Percentiles rank a stretch among this genome's conserved stretches.
These are phyloP conservation scores for Nasonia oneida DNA, from an alignment of 2,888 invertebrate species.

Conservation along the genomic window DNA sequence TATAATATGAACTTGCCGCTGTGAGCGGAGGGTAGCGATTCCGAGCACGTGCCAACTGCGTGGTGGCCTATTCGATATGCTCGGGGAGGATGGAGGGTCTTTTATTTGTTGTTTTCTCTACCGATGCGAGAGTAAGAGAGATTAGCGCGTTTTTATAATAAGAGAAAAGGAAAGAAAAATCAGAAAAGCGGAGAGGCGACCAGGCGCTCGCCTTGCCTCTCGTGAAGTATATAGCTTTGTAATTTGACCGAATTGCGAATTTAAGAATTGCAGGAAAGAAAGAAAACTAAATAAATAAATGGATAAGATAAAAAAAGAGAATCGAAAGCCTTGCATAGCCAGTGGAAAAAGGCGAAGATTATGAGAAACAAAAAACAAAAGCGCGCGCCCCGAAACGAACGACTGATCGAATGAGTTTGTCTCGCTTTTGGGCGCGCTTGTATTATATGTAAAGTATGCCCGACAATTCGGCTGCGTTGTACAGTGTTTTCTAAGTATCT, in stretches of 20 bases:
- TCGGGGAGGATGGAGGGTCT: conserved; percentile 34
- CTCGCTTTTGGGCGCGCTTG: conserved; percentile 72
- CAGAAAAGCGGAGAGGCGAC: background rate
- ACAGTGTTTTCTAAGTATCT: conserved; percentile 80
- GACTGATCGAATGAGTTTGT: conserved; percentile 61
- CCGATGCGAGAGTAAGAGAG: conserved; percentile 25
- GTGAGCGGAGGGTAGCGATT: conserved; percentile 54
- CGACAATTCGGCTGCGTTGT: conserved; percentile 78
- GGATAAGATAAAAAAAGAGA: conserved; percentile 39
- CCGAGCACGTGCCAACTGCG: conserved; percentile 50
- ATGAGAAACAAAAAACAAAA: conserved; percentile 45
- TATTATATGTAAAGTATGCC: conserved; percentile 79
- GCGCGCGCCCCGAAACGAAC: conserved; percentile 59
- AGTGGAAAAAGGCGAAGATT: conserved; percentile 62
- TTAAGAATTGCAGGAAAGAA: conserved; percentile 1
- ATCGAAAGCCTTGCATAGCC: conserved; percentile 61
- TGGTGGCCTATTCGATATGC: conserved; percentile 53
- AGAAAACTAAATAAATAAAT: conserved; percentile 17
- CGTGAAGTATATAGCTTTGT: conserved; percentile 52
- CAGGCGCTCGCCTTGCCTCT: conserved; percentile 9
- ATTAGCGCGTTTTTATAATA: conserved; percentile 53
- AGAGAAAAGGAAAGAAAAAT: background rate
- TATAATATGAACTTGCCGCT: conserved; percentile 54
- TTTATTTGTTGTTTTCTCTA: conserved; percentile 62
- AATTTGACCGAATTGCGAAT: conserved; percentile 52